These are phyloP conservation scores for Lepidothrix coronata DNA, from an alignment of 2,113 vertebrate species.

Conservation along the genomic window DNA sequence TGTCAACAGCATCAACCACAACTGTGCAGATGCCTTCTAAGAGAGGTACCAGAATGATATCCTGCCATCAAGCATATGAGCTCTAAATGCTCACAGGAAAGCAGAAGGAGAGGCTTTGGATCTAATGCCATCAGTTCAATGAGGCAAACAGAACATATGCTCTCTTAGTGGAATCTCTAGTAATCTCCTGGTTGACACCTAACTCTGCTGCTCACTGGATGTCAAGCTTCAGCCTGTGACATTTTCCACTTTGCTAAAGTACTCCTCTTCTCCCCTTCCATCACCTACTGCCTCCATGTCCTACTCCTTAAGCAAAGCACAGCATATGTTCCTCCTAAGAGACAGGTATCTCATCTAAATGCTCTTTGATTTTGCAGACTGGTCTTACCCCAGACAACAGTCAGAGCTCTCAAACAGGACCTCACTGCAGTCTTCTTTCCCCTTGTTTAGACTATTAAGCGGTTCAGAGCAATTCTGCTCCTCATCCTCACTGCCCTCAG, in stretches of 20 bases:
- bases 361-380: not conserved
- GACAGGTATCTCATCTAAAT: not conserved
- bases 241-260: not conserved
- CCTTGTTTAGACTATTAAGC: not conserved
- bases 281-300: not conserved
- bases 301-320: not conserved
- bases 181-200: not conserved
- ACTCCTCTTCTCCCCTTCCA: not conserved
- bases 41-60: conserved; percentile 21
- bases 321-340: not conserved
- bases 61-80: not conserved
- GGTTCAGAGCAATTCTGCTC: not conserved
- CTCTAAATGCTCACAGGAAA: conserved; percentile 2
- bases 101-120: not conserved
- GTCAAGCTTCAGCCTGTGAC: not conserved
- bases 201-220: not conserved
- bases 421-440: not conserved
- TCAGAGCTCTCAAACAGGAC: not conserved
- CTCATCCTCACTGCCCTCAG: not conserved
- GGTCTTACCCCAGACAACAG: not conserved
- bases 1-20: conserved; percentile 42
- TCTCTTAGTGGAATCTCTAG: not conserved
- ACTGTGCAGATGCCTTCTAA: not conserved
- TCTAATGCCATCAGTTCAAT: not conserved
- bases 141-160: conserved; percentile 1